A percentile compares a stretch with the other conserved stretches of the same genome.
phyloP scores from a whole-genome alignment of 2,113 vertebrate species.

The Ochotona curzoniae region DNA sequence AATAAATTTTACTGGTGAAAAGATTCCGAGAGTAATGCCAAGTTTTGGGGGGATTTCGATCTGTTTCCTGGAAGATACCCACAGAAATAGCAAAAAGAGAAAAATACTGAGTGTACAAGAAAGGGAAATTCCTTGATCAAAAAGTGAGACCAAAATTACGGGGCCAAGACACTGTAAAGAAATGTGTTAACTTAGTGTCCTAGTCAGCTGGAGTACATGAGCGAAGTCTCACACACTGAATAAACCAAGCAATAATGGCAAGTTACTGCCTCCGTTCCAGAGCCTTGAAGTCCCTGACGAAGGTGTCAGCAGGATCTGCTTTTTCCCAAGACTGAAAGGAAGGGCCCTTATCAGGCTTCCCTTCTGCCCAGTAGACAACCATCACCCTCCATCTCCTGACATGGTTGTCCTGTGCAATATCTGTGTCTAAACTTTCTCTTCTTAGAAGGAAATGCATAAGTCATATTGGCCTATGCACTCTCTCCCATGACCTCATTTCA shows the following conservation, averaged over 20 bases:
- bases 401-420: background rate
- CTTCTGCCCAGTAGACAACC: background rate
- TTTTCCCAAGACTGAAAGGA: background rate
- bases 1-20: background rate
- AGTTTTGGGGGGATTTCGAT: background rate
- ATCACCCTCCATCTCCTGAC: background rate
- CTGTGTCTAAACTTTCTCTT: background rate
- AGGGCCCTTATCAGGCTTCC: background rate
- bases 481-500: background rate
- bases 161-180: background rate
- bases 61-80: background rate
- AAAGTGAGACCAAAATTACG: background rate
- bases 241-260: background rate
- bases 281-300: background rate
- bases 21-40: background rate
- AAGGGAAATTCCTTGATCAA: background rate
- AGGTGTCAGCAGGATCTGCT: background rate
- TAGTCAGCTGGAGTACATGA: background rate
- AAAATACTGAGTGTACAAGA: background rate
- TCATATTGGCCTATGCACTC: background rate
- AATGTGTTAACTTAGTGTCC: background rate
- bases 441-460: background rate
- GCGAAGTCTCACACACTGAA: background rate
- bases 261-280: background rate
- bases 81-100: background rate